Evolutionary conservation across 2,113 vertebrate species (phyloP).

Genomic region (Dipodomys stephensi): DNA sequence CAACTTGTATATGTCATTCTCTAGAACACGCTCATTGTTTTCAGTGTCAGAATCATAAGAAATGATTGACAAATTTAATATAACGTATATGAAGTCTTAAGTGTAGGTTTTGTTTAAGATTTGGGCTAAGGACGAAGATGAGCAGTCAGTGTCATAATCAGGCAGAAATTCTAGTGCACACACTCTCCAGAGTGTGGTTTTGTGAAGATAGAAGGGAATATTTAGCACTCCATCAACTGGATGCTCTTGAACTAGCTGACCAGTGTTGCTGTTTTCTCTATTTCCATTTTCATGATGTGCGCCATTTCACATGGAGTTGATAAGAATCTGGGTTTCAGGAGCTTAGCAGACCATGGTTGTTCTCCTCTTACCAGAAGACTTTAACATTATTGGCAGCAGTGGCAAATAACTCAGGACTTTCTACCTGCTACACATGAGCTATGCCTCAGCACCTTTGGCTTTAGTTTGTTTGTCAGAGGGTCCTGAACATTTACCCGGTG

Average conservation of each 20-base stretch:
- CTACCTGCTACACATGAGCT: too few relatives aligned
- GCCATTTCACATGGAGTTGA: neutral
- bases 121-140: neutral
- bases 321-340: neutral
- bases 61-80: neutral
- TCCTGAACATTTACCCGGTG: too few relatives aligned
- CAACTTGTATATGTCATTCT: neutral
- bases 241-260: neutral
- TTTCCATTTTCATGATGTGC: neutral
- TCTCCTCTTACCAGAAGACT: neutral
- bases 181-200: neutral
- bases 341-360: neutral
- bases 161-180: neutral
- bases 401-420: too few relatives aligned
- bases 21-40: neutral
- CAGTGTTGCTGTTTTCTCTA: neutral
- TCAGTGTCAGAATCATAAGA: neutral
- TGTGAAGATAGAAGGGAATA: constrained; percentile 6
- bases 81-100: neutral
- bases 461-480: too few relatives aligned
- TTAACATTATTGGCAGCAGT: too few relatives aligned
- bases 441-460: too few relatives aligned
- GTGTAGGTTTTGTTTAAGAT: constrained; percentile 12
- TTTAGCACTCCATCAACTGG: neutral
- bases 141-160: neutral